Base-by-base conservation (phyloP, 2,797 vertebrate species). In the Danio choprae region DNA sequence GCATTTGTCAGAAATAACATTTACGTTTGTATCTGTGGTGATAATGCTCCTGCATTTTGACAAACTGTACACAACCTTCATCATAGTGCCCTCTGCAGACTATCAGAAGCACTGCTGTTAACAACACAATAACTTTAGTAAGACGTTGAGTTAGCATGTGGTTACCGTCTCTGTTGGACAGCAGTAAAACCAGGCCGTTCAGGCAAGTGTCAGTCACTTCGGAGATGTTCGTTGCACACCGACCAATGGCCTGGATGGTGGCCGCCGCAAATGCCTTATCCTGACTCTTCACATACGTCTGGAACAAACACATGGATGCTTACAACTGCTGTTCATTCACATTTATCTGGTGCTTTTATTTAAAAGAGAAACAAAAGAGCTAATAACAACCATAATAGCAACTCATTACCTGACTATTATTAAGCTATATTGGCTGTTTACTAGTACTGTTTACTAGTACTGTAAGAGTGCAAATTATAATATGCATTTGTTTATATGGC, bases 201-300 rank as follows among this genome's bases (percentile, higher is more conserved):
- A 99, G 97, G 85, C 98, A 99, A 0, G 96, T 96, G 87, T 99
- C 98, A 0, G 97, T 94, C 87, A 99, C 96, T 88, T 99, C 97
- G 0, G 93, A 86, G 89, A 99, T 99, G 91, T 97, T 96, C 59
- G 97, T 97, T 53, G 98, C 97, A 2, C 97, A 99, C 81, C 97
- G 92, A 88, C 98, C 98, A 44, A 99, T 98, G 13, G 97, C 96
- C 86, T 98, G 97, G 84, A 98, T 98, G 51, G 98, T 98, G 83
- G 95, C 96, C 3, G 97, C 98, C 2, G 97, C 98, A 85, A 99
- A 99, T 1, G 93, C 93, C 84, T 99, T 99, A 89, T 99, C 98
- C 86, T 98, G 97, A 87, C 98, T 99, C 89, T 96, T 99, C 84
- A 99, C 97, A 0, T 99, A 99, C 1, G 98, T 99, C 97, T 99